Evolutionary conservation across 1,140 invertebrate species (phyloP), one percentile per base, ranked within the genome.

Genomic region (Pseudomyrmex gracilis): DNA sequence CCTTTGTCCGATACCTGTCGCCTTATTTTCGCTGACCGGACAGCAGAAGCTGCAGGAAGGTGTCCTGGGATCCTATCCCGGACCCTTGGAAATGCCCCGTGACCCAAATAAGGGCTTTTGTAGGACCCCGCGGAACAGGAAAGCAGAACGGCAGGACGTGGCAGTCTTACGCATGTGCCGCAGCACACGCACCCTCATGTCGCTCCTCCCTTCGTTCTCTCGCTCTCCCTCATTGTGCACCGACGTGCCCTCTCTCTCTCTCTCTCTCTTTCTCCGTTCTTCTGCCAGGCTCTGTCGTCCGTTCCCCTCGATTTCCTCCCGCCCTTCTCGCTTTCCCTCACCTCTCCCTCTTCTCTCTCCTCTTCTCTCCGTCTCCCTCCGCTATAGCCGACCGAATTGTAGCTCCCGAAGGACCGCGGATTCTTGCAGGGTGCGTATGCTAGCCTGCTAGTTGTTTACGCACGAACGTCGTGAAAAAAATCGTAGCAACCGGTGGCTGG

Each of bases 51-150:
- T 57, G 2, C 15, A 68, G 67, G 90, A 89, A 87, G 91, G 90
- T 93, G 15, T 64, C 20, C 9, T 34, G n/a, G 58, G 60, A 47
- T 53, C 34, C 15, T 15, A 49, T 83, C 63, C 73, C 63, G 66
- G 73, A 85, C 53, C 87, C 88, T 85, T 76, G 87, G 57, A 90
- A 90, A 88, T 89, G 90, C 76, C 84, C 90, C 88, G 88, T 94
- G 93, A 94, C 93, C 93, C 93, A 94, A 93, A 94, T 94, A 94
- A 94, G 93, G 93, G 93, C 93, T 94, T 94, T 94, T 92, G 91
- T 93, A 94, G 93, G 93, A 94, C 92, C 93, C 90, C 87, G 82
- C 63, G n/a, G 86, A 94, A 78, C 92, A 94, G 94, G 94, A 92
- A 86, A 93, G 57, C 90, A 94, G 90, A 73, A 92, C 47, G 43